Evolutionary conservation across 2,797 vertebrate species (phyloP).

Genomic region (Sphenopsis melanotis): DNA sequence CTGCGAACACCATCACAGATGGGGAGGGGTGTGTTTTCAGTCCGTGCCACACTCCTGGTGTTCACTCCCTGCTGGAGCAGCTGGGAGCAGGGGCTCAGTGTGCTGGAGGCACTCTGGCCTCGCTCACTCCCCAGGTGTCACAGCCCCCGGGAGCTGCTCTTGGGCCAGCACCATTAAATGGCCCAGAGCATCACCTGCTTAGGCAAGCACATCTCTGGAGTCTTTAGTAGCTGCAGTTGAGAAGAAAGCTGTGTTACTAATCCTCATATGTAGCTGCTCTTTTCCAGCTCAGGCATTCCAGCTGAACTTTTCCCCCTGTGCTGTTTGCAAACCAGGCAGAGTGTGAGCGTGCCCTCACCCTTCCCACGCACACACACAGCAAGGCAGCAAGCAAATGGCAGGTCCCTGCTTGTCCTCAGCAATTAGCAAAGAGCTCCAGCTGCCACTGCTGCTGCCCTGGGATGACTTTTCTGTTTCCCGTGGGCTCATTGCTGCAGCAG

Average conservation of each 20-base stretch:
- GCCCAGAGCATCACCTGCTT: background rate
- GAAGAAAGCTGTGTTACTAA: background rate
- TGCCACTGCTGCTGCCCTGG: background rate
- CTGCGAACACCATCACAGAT: too few relatives aligned
- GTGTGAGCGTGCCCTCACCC: rapidly evolving
- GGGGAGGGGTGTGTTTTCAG: rapidly evolving
- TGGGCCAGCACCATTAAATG: background rate
- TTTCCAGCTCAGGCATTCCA: background rate
- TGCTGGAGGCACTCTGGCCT: background rate
- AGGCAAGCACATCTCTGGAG: background rate
- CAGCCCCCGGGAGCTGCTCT: background rate
- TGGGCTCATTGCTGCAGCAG: background rate
- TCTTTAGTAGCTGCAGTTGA: background rate
- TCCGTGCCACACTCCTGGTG: background rate
- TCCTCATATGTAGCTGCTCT: background rate
- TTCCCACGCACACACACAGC: background rate
- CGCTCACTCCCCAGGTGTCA: background rate
- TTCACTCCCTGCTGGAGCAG: background rate
- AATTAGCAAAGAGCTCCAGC: background rate
- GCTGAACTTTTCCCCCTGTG: background rate
- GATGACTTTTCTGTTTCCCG: background rate
- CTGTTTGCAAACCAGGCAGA: background rate
- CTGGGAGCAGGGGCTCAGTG: background rate
- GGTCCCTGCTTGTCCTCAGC: background rate
- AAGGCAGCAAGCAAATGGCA: background rate